phyloP scores from a whole-genome alignment of 2,797 vertebrate species.

The Neomorphus geoffroyi region DNA sequence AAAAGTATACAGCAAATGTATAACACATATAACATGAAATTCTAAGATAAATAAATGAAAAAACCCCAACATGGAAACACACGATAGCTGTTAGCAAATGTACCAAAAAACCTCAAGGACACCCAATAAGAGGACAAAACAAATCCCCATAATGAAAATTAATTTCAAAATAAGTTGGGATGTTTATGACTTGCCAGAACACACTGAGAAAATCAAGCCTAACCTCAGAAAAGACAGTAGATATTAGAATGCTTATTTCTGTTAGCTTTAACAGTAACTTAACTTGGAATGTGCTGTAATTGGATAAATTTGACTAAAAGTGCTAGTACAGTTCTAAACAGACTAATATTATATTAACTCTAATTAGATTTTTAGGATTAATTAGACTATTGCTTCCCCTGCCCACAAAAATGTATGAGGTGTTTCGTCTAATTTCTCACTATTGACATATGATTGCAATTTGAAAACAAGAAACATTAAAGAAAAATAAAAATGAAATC shows the following conservation, averaged over 20 bases:
- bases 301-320: not conserved
- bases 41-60: not conserved
- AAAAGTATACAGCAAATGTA: not conserved
- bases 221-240: not conserved
- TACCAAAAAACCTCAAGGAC: not conserved
- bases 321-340: not conserved
- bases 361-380: not conserved
- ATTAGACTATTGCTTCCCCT: not conserved
- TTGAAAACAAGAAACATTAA: not conserved
- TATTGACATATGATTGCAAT: not conserved
- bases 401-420: not conserved
- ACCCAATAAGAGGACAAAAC: not conserved
- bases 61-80: not conserved
- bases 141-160: accelerated
- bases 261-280: not conserved
- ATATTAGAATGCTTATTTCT: not conserved
- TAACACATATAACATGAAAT: not conserved
- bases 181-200: not conserved
- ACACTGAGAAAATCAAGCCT: not conserved
- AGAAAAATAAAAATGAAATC: accelerated
- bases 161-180: not conserved
- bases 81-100: not conserved
- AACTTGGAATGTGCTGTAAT: not conserved
- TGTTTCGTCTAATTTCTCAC: not conserved
- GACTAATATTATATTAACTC: not conserved